Evolutionary conservation across 2,888 invertebrate genomes (phyloP).

Genomic region (Lamproptera curius): DNA sequence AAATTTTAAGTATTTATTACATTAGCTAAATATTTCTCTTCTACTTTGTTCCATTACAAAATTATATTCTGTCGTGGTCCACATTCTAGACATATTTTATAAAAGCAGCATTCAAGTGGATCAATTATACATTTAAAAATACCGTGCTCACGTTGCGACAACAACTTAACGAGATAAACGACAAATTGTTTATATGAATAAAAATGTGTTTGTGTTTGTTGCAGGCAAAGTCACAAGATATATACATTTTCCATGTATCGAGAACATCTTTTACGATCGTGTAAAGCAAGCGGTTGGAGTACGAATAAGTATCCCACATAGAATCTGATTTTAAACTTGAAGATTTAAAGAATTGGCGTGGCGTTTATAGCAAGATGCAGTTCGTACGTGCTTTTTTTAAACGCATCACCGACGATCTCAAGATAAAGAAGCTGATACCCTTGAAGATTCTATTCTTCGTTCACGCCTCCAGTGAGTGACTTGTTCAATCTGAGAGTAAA

Average conservation of each 20-base stretch:
- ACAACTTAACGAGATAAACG: too few relatives aligned
- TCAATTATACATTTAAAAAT: too few relatives aligned
- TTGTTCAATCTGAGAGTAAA: neutral
- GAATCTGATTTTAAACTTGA: too few relatives aligned
- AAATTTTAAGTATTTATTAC: too few relatives aligned
- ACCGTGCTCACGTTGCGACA: too few relatives aligned
- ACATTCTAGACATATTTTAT: too few relatives aligned
- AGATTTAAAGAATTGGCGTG: neutral
- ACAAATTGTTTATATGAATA: too few relatives aligned
- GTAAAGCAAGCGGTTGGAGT: conserved; percentile 51
- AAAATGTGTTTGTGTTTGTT: conserved; percentile 42
- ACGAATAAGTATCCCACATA: conserved; percentile 56
- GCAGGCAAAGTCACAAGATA: conserved; percentile 37
- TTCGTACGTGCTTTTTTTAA: conserved; percentile 80
- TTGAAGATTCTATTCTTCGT: conserved; percentile 87
- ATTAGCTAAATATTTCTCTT: too few relatives aligned
- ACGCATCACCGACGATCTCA: conserved; percentile 83
- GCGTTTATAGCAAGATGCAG: conserved; percentile 66
- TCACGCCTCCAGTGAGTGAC: conserved; percentile 85
- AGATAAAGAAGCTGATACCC: conserved; percentile 84
- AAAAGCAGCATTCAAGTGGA: too few relatives aligned
- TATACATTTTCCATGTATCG: conserved; percentile 56
- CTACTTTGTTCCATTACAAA: too few relatives aligned
- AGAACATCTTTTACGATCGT: conserved; percentile 38
- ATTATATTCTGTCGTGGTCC: too few relatives aligned